Evolutionary conservation across 2,888 invertebrate genomes (phyloP), one percentile per base, ranked within the genome.

Genomic region (Lycia hirtaria): DNA sequence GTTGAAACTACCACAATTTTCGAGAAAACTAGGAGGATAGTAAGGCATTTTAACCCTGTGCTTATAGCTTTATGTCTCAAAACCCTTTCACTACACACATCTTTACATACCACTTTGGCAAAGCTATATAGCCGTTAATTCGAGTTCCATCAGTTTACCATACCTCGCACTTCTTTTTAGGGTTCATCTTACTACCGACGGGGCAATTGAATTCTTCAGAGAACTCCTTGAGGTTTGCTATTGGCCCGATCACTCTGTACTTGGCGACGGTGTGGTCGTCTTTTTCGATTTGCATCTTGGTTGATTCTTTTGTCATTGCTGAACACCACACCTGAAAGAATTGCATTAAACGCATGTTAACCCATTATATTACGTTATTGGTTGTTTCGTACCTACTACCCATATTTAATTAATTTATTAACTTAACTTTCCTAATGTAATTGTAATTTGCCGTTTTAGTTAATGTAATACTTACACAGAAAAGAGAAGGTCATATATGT

Each of bases 221-320:
- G 79, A 98, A 98, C 78, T 98, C 98, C 40, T 91, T 93, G 63
- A 97, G 92, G 81, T 98, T 98, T n/a, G 96, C 95, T 49, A 98
- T 89, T 0, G 97, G 96, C 0, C 97, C 98, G 61, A 96, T 95
- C 0, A 98, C 98, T 61, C 98, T 93, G 81, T 95, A 97, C 74
- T 96, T 95, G 1, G 98, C 96, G 0, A 98, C 97, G 10, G 97
- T 96, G 81, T 99, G 99, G 17, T 97, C 95, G 81, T 98, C 98
- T 78, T 98, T 98, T 76, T 98, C 96, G 68, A 98, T 96, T 83
- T 98, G 96, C 73, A 98, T 93, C 65, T 95, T 93, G 0, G 94
- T 94, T 0, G 97, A 95, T 86, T 98, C 97, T 70, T 96, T 95
- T 1, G 97, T 97, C 77, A 96, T 96, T 0, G 96, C 93, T 4